These are phyloP conservation scores for Hassar affinis DNA, from an alignment of 2,113 vertebrate species.

Conservation along the genomic window DNA sequence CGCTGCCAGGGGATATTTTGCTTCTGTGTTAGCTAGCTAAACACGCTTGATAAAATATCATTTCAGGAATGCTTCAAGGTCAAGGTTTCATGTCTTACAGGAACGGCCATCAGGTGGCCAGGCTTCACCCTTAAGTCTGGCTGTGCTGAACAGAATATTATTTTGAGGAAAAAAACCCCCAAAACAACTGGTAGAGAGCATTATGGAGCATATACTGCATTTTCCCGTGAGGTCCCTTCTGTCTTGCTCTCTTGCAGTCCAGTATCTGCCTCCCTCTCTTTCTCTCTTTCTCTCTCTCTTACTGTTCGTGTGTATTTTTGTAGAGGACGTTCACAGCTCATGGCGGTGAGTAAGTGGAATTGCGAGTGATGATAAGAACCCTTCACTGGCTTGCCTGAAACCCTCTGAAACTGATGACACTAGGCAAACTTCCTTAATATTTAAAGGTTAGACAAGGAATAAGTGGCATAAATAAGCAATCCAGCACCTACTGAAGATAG, in stretches of 20 bases:
- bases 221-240: background rate
- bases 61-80: background rate
- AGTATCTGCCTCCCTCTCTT: background rate
- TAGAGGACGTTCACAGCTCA: slow-evolving; percentile 25
- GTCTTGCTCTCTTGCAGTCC: background rate
- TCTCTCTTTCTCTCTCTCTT: background rate
- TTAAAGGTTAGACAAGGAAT: background rate
- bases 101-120: background rate
- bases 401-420: slow-evolving; percentile 10
- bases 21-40: slow-evolving; percentile 1
- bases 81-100: background rate
- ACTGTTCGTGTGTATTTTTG: background rate
- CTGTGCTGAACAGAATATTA: background rate
- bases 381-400: background rate
- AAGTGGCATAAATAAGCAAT: background rate
- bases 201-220: background rate
- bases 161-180: background rate
- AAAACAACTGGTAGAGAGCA: background rate
- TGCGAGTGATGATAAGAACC: background rate
- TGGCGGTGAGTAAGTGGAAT: slow-evolving; percentile 16
- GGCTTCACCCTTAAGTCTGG: background rate
- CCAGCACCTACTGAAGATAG: background rate
- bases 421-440: background rate
- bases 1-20: too few relatives aligned
- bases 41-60: background rate